phyloP scores from a whole-genome alignment of 2,113 vertebrate species.

The Crotalus tigris region DNA sequence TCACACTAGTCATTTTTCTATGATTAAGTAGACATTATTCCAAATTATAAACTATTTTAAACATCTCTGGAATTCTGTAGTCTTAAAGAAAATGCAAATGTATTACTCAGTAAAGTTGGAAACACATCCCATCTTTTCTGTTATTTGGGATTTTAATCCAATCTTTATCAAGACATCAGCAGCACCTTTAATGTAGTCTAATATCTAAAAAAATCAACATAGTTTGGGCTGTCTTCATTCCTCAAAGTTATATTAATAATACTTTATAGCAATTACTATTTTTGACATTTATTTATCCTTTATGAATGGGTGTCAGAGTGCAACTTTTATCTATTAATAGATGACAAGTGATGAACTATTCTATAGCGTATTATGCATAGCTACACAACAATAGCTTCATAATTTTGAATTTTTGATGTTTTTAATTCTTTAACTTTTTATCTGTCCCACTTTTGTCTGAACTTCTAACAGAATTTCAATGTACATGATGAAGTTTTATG shows the following conservation, averaged over 20 bases:
- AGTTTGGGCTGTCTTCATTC: slow-evolving; percentile 54
- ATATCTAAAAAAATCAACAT: slow-evolving; percentile 25
- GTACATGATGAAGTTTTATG: not conserved
- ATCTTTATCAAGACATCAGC: slow-evolving; percentile 29
- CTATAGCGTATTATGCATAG: slow-evolving; percentile 26
- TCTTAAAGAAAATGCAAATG: not conserved
- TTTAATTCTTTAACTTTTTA: slow-evolving; percentile 21
- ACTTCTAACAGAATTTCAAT: not conserved
- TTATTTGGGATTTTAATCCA: slow-evolving; percentile 16
- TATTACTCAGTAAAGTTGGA: not conserved
- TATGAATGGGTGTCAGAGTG: slow-evolving; percentile 47
- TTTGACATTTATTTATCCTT: slow-evolving; percentile 49
- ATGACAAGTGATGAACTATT: slow-evolving; percentile 27
- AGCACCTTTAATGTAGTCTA: slow-evolving; percentile 29
- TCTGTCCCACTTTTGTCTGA: slow-evolving; percentile 14
- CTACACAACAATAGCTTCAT: slow-evolving; percentile 40
- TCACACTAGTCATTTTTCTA: not conserved
- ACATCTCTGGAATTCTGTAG: not conserved
- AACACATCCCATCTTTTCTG: slow-evolving; percentile 13
- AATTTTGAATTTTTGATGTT: slow-evolving; percentile 8
- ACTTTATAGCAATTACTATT: slow-evolving; percentile 45
- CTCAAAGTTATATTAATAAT: slow-evolving; percentile 63
- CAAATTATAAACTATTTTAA: slow-evolving; percentile 18
- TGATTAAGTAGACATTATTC: not conserved
- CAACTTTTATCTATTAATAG: slow-evolving; percentile 35